Evolutionary conservation across 1,140 invertebrate species (phyloP), one percentile per base, ranked within the genome.

Genomic region (Pissodes strobi): DNA sequence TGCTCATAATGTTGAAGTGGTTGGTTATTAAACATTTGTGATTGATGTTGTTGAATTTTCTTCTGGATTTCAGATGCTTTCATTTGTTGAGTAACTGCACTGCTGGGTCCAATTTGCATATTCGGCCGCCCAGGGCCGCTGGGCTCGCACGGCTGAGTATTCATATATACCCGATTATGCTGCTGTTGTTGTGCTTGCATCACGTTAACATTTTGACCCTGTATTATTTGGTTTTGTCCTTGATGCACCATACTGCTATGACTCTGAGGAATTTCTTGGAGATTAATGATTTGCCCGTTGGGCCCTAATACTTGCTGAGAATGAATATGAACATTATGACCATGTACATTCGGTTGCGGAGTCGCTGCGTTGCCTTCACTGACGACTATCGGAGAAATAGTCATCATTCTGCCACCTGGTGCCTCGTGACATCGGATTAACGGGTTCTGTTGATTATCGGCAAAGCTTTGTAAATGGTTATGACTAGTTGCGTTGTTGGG

Each of bases 261-360:
- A 37, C 63, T 55, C 19, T 72, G 70, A 27, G 63, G 61, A 13
- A 66, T 37, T 58, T 66, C 80, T 64, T 84, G 83, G 2, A 85
- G 78, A 13, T 82, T 82, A 23, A 85, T 83, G 27, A 85, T 79
- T 76, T 84, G 83, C 15, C 83, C 83, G 61, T 83, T 83, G 0
- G 82, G 81, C 2, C 81, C 82, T 51, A 83, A 69, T 12, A 84
- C 78, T 39, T 83, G 83, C 41, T 79, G 76, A 8, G 74, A 72
- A 34, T 72, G 72, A 15, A 72, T 45, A 48, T 72, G 73, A 56
- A 69, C 48, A 46, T 68, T 72, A 8, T 65, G 55, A 37, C 37
- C 63, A 21, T 72, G 60, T 8, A 60, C 25, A 37, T 56, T 57
- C 37, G 66, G 64, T 58, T 69, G 70, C 41, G 62, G 61, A 15